Base-by-base conservation (phyloP, 2,888 invertebrate species). In the Campopleginae sp. region DNA sequence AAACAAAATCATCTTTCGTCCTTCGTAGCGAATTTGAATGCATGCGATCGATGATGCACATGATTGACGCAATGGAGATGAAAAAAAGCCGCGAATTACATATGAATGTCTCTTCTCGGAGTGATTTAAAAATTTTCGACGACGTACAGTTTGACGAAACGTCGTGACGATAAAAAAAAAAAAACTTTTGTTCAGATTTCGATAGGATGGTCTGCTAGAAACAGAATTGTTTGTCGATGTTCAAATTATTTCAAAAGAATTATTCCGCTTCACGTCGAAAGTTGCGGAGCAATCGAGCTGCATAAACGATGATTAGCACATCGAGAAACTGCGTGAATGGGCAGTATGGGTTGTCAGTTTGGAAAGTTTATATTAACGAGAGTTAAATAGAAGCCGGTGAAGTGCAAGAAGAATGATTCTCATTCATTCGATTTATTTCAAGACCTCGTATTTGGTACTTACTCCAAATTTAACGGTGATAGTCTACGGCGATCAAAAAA, bases 381-480 rank as follows among this genome's bases (percentile, higher is more conserved):
- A 44, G 42, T 68, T 27, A 77, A 42, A 33, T 48, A 10, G n/a
- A 46, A 77, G n/a, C 19, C 68, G 27, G 68, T 71, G 48, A 54
- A 65, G 46, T 38, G 44, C 31, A 33, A 75, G 27, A 46, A 38
- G 1, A 54, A 44, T 70, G 68, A 74, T 44, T 31, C 71, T 54
- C 38, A 38, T 72, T 48, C 27, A 63, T 82, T 79, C 42, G 31
- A 17, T 65, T 63, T 33, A 61, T 68, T 48, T 48, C 66, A 80
- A 68, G 17, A 71, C 17, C 19, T 72, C 6, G 27, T 82, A 19
- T 42, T 48, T 74, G 42, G 61, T 92, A 92, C 92, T 92, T 91
- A 92, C 92, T 79, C 91, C 91, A 82, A 91, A 92, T 82, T 90
- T 92, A 88, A 91, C 82, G 80, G 92, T 92, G 89, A 92, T 88